Base-by-base conservation (phyloP, 1,140 invertebrate species). In the Brachionus manjavacas region DNA sequence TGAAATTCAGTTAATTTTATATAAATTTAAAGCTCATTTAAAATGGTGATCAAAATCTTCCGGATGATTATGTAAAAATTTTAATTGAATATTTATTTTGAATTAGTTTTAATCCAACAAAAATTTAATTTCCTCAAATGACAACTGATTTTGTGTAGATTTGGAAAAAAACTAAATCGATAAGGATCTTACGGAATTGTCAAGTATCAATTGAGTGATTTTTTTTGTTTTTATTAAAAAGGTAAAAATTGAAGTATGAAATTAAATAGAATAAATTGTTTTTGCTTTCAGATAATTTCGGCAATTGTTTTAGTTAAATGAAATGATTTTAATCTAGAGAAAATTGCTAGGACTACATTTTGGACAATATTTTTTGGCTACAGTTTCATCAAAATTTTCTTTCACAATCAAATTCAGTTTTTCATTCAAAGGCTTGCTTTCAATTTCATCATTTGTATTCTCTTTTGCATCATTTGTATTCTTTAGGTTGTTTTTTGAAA, bases 261-360 rank as follows among this genome's bases (percentile, higher is more conserved):
- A 31, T 31, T 31, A 31, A 31, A 31, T 31, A 31, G 28, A 12
- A 0, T 2, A 46, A 3, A 46, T 4, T 11, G 43, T 4, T 49
- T 49, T 4, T 49, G 4, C 11, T 49, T 1, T 52, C 46, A 52
- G 12, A 52, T 9, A 52, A 52, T 16, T 14, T n/a, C 6, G 16
- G 4, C 14, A 1, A 14, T 16, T 52, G 11, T 14, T 52, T 49
- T n/a, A 49, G 11, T 12, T n/a, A 11, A 1, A 49, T n/a, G 1
- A 31, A 31, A 31, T 7, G 4, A 35, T 35, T 35, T 35, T 31
- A 35, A 3, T 35, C 39, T 39, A 68, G 3, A 31, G n/a, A 68
- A 68, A 68, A 39, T 68, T 68, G n/a, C n/a, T 68, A 12, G 66
- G 66, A 23, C 66, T 68, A 4, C 66, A 68, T 68, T 68, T 68